phyloP scores from a whole-genome alignment of 2,113 vertebrate species.

The Serinus canaria region DNA sequence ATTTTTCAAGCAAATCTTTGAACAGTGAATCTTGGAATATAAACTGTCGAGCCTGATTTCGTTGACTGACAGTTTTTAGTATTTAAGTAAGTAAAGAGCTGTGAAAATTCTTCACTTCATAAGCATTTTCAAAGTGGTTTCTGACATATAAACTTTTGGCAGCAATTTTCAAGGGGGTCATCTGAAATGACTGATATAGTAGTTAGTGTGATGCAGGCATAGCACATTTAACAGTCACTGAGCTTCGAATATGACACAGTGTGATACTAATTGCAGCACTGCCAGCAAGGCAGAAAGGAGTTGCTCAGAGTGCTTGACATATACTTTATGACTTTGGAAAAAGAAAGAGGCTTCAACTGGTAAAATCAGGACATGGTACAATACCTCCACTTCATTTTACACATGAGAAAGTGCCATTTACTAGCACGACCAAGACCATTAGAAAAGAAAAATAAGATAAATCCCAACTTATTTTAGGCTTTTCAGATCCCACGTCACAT shows the following conservation, averaged over 20 bases:
- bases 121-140: slow-evolving; percentile 71
- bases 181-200: slow-evolving; percentile 73
- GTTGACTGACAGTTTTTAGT: slow-evolving; percentile 69
- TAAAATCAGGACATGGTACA: slow-evolving; percentile 24
- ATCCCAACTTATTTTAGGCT: not conserved
- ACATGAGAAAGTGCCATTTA: slow-evolving; percentile 14
- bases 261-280: slow-evolving; percentile 59
- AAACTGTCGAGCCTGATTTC: slow-evolving; percentile 59
- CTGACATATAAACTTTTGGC: slow-evolving; percentile 76
- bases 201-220: slow-evolving; percentile 53
- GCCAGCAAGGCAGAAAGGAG: slow-evolving; percentile 42
- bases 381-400: not conserved
- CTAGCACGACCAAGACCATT: not conserved
- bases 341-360: slow-evolving; percentile 12
- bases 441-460: not conserved
- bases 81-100: slow-evolving; percentile 66
- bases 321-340: slow-evolving; percentile 49
- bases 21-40: slow-evolving; percentile 35
- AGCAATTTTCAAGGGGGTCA: slow-evolving; percentile 77
- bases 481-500: not conserved
- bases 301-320: slow-evolving; percentile 23
- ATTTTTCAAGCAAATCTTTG: slow-evolving; percentile 63
- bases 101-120: slow-evolving; percentile 70
- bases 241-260: slow-evolving; percentile 56
- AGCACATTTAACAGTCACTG: slow-evolving; percentile 63